These are phyloP conservation scores for Helicoverpa assulta DNA, from an alignment of 2,888 invertebrate genomes.

Conservation along the genomic window DNA sequence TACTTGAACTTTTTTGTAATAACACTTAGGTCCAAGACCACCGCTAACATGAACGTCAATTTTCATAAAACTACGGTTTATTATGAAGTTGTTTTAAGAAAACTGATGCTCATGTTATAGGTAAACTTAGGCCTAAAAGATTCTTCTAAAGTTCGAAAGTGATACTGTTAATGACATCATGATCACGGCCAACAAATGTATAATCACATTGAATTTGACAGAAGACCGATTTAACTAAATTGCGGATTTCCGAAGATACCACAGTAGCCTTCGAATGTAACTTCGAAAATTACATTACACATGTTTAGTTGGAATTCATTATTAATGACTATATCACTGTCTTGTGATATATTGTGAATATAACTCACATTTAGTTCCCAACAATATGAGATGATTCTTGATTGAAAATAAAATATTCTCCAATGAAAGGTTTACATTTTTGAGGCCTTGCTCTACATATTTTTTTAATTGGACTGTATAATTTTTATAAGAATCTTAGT, in stretches of 20 bases:
- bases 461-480: slow-evolving; percentile 21
- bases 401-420: slow-evolving; percentile 37
- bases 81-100: no score
- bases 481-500: slow-evolving; percentile 30
- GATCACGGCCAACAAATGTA: neutral
- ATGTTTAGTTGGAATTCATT: slow-evolving; percentile 19
- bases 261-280: slow-evolving; percentile 2
- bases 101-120: no score
- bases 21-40: no score
- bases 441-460: slow-evolving; percentile 36
- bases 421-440: slow-evolving; percentile 33
- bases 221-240: slow-evolving; percentile 24
- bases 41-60: no score
- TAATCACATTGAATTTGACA: neutral
- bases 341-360: slow-evolving; percentile 45
- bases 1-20: no score
- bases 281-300: slow-evolving; percentile 23
- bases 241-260: slow-evolving; percentile 5
- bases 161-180: slow-evolving; percentile 1
- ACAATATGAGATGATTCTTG: slow-evolving; percentile 8
- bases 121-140: no score
- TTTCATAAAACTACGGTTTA: no score
- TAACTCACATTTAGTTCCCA: slow-evolving; percentile 5
- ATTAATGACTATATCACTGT: slow-evolving; percentile 29
- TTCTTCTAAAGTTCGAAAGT: slow-evolving; percentile 4